Evolutionary conservation across 2,797 vertebrate species (phyloP).

Genomic region (Cyprinella venusta): DNA sequence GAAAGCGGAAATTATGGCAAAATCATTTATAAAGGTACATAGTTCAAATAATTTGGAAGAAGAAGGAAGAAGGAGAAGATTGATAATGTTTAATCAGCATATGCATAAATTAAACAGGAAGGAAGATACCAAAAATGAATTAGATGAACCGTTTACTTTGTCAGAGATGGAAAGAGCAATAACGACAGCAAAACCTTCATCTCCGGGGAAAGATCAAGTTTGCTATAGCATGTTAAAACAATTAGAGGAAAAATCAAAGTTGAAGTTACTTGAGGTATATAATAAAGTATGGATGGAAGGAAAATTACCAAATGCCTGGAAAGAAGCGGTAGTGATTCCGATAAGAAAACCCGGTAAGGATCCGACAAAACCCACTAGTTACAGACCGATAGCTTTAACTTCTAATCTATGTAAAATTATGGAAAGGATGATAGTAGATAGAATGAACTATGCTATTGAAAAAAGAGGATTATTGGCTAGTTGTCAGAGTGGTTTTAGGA

Average conservation of each 20-base stretch:
- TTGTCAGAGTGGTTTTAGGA: no score
- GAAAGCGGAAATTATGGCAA: not conserved
- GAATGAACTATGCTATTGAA: no score
- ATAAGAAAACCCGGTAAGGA: no score
- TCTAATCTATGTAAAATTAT: no score
- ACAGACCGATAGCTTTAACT: no score
- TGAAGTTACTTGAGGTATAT: not conserved
- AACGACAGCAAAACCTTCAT: not conserved
- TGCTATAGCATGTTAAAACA: not conserved
- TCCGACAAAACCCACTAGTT: no score
- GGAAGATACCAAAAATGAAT: not conserved
- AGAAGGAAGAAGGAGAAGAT: not conserved
- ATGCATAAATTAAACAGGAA: not conserved
- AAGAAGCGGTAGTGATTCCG: no score
- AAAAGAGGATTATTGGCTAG: no score
- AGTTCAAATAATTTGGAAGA: not conserved
- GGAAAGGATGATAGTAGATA: no score
- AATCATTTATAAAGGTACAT: not conserved
- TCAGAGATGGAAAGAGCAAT: not conserved
- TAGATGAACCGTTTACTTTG: not conserved
- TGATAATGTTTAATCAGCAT: not conserved
- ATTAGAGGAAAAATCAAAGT: not conserved
- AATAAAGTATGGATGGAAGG: no score
- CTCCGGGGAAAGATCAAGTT: not conserved
- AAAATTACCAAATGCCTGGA: no score